phyloP scores from a whole-genome alignment of 2,113 vertebrate genomes.

The Platichthys flesus region DNA sequence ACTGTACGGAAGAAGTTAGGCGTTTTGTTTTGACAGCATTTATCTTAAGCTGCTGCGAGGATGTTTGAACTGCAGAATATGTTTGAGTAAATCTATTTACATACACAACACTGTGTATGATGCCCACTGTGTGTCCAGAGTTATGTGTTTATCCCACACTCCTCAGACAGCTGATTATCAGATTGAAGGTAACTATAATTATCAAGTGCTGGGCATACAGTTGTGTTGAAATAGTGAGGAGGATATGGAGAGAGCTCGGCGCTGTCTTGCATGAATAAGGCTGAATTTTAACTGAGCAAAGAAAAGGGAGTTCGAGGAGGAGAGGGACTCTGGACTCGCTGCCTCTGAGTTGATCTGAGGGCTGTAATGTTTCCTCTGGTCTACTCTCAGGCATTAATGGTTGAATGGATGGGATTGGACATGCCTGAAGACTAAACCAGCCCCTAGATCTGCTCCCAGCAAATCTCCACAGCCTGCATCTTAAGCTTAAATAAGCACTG shows the following conservation, averaged over 20 bases:
- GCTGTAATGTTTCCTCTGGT: slow-evolving; percentile 74
- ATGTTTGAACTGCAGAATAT: slow-evolving; percentile 25
- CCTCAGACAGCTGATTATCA: slow-evolving; percentile 27
- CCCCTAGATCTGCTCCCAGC: slow-evolving; percentile 67
- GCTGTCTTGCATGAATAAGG: slow-evolving; percentile 55
- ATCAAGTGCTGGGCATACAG: slow-evolving; percentile 17
- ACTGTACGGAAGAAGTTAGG: slow-evolving; percentile 23
- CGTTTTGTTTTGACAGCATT: slow-evolving; percentile 11
- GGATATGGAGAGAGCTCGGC: slow-evolving; percentile 15
- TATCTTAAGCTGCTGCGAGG: slow-evolving; percentile 17
- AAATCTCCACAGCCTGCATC: slow-evolving; percentile 64
- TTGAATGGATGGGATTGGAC: slow-evolving; percentile 81
- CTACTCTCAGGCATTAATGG: slow-evolving; percentile 78
- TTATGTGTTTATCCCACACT: slow-evolving; percentile 13
- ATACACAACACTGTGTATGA: slow-evolving; percentile 6
- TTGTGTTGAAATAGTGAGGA: slow-evolving; percentile 25
- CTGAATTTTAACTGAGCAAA: slow-evolving; percentile 11
- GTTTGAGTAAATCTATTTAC: slow-evolving; percentile 11
- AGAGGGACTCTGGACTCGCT: slow-evolving; percentile 50
- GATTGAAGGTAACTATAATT: slow-evolving; percentile 28
- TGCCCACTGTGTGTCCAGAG: not conserved
- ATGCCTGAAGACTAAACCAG: slow-evolving; percentile 72
- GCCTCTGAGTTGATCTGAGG: slow-evolving; percentile 57
- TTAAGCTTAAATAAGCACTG: slow-evolving; percentile 69
- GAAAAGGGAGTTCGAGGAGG: slow-evolving; percentile 31